A percentile compares a stretch with the other conserved stretches of the same genome.
Conservation (phyloP, 2,797 vertebrate genomes). For the Pseudopleuronectes americanus region DNA sequence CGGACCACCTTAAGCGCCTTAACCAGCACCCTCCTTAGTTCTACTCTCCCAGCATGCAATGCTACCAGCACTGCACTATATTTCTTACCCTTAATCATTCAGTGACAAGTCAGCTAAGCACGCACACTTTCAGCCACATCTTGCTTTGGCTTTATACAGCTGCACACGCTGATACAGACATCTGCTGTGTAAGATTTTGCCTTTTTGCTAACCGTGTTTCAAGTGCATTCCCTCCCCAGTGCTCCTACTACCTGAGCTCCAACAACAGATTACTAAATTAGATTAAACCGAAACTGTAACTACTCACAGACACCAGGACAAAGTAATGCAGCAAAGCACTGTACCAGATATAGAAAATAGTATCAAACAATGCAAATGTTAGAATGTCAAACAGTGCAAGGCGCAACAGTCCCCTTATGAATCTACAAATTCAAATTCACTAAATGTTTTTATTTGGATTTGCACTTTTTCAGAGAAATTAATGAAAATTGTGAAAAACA, state of each 20-base stretch:
- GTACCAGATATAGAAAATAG: no score
- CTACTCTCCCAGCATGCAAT: slow-evolving; percentile 54
- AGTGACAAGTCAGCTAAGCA: slow-evolving; percentile 60
- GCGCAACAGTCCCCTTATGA: no score
- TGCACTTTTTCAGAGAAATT: no score
- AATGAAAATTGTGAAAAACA: no score
- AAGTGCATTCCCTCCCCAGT: slow-evolving; percentile 28
- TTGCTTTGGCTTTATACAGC: slow-evolving; percentile 31
- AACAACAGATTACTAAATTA: slow-evolving; percentile 12
- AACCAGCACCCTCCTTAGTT: slow-evolving; percentile 49
- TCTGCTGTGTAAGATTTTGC: slow-evolving; percentile 32
- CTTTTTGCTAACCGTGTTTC: slow-evolving; percentile 22
- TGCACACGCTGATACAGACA: slow-evolving; percentile 33
- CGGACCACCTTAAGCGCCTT: slow-evolving; percentile 67
- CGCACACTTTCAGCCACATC: slow-evolving; percentile 43
- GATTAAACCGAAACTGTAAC: background rate
- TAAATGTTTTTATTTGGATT: no score
- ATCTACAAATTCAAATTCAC: no score
- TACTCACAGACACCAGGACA: background rate
- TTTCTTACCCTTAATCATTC: slow-evolving; percentile 67
- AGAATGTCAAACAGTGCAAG: no score
- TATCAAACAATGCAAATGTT: no score
- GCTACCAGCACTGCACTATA: slow-evolving; percentile 48
- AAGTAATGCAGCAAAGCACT: slow-evolving; percentile 10
- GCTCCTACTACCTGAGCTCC: slow-evolving; percentile 23